Conservation (phyloP, 2,797 vertebrate species). For the Lagocephalus sceleratus region DNA sequence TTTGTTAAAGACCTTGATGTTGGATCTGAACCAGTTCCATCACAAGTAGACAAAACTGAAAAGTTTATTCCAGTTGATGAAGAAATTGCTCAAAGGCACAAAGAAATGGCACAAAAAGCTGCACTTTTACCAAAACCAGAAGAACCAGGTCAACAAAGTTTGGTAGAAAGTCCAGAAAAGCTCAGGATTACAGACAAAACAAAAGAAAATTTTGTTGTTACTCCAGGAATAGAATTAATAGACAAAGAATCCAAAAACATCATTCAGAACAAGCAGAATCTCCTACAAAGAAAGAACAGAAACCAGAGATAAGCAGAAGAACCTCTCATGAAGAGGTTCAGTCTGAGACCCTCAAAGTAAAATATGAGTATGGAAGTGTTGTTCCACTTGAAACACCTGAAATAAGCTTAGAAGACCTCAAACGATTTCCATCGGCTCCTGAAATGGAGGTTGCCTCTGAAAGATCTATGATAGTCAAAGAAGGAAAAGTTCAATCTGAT, state of each 20-base stretch:
- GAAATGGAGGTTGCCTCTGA: constrained; percentile 26
- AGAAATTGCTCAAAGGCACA: neutral
- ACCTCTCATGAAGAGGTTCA: constrained; percentile 3
- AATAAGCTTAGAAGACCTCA: constrained; percentile 7
- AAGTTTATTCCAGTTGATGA: neutral
- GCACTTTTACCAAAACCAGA: neutral
- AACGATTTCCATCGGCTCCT: constrained; percentile 14
- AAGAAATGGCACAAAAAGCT: neutral
- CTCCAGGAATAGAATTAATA: neutral
- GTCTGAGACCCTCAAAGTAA: constrained; percentile 7
- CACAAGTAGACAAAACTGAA: constrained; percentile 12
- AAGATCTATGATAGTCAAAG: constrained; percentile 6
- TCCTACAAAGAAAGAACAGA: neutral
- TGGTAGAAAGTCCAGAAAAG: too few species aligned
- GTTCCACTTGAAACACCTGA: constrained; percentile 12
- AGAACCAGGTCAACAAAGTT: neutral
- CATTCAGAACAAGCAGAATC: neutral
- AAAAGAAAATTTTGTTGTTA: neutral
- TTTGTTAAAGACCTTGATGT: neutral
- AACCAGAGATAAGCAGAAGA: neutral
- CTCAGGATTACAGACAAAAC: too few species aligned
- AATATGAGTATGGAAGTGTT: constrained; percentile 12
- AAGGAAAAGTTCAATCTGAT: constrained; percentile 14
- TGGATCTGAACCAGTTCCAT: neutral
- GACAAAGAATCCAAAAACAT: neutral